phyloP scores from a whole-genome alignment of 1,140 invertebrate genomes.

The Asbolus verrucosus region DNA sequence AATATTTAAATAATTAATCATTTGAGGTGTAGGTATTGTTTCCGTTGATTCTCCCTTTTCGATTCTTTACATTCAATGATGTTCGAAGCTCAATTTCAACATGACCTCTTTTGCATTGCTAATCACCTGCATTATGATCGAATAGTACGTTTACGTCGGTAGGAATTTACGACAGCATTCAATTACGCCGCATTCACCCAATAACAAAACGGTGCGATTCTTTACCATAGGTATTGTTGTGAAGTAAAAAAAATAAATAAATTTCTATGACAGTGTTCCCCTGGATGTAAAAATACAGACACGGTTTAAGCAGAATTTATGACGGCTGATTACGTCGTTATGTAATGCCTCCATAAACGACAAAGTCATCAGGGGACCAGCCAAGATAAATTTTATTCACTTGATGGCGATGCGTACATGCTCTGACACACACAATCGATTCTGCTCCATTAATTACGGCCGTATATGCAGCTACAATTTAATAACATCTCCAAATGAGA shows the following conservation, averaged over 20 bases:
- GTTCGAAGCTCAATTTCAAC: too few relatives aligned
- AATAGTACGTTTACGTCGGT: too few relatives aligned
- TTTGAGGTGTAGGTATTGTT: too few relatives aligned
- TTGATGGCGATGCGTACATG: slow-evolving; percentile 10
- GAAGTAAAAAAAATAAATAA: slow-evolving; percentile 1
- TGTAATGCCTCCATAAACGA: slow-evolving; percentile 19
- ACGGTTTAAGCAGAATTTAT: slow-evolving; percentile 20
- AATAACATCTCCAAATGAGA: slow-evolving; percentile 34
- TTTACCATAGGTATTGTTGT: neutral
- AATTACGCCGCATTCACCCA: neutral
- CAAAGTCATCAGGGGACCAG: slow-evolving; percentile 22
- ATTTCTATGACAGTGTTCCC: slow-evolving; percentile 6
- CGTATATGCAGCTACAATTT: slow-evolving; percentile 29
- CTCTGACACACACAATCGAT: slow-evolving; percentile 21
- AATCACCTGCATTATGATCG: too few relatives aligned
- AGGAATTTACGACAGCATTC: neutral
- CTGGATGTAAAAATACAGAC: slow-evolving; percentile 4
- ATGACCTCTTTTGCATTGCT: neutral
- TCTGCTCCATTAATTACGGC: slow-evolving; percentile 28
- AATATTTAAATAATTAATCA: too few relatives aligned
- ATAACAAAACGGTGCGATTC: slow-evolving; percentile 12
- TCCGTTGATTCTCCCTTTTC: too few relatives aligned
- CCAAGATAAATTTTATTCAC: slow-evolving; percentile 26
- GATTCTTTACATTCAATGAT: too few relatives aligned
- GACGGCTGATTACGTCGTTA: slow-evolving; percentile 24